Conservation (phyloP, 2,797 vertebrate species). For the Sebastes taczanowskii region DNA sequence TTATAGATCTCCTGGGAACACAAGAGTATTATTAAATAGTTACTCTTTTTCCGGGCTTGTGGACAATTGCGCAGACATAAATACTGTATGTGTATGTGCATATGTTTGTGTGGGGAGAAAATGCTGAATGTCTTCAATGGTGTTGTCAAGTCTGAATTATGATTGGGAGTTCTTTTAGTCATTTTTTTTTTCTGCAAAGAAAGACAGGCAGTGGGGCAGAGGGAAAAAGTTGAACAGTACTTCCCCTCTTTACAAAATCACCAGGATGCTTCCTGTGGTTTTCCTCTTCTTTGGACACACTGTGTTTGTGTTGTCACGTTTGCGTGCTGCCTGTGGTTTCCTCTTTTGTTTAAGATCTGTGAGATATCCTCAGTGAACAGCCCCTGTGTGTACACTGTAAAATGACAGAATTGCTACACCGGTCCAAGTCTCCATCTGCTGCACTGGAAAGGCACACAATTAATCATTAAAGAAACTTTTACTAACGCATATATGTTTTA, state of each 20-base stretch:
- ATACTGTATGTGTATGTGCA: background rate
- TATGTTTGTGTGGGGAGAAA: background rate
- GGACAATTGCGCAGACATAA: conserved; percentile 1
- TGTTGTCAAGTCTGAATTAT: conserved; percentile 25
- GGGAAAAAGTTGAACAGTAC: conserved; percentile 27
- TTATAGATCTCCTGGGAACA: conserved; percentile 46
- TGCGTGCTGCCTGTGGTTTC: conserved; percentile 11
- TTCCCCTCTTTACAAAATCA: conserved; percentile 40
- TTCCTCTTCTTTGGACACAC: conserved; percentile 7
- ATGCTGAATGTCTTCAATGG: background rate
- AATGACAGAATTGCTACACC: background rate
- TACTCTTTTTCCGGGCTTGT: conserved; percentile 30
- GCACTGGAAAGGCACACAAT: background rate
- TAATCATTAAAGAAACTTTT: background rate
- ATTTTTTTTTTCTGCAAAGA: background rate
- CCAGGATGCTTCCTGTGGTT: conserved; percentile 35
- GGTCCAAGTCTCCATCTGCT: background rate
- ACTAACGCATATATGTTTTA: background rate
- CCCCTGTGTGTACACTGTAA: conserved; percentile 9
- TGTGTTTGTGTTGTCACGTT: conserved; percentile 16
- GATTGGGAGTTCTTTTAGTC: background rate
- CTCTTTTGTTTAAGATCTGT: conserved; percentile 34
- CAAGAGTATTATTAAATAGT: conserved; percentile 49
- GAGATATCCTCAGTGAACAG: conserved; percentile 25
- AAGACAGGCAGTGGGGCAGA: background rate